Base-by-base conservation (phyloP, 37 sponge, comb jelly and placozoan genomes). In the Hormiphora californensis region DNA sequence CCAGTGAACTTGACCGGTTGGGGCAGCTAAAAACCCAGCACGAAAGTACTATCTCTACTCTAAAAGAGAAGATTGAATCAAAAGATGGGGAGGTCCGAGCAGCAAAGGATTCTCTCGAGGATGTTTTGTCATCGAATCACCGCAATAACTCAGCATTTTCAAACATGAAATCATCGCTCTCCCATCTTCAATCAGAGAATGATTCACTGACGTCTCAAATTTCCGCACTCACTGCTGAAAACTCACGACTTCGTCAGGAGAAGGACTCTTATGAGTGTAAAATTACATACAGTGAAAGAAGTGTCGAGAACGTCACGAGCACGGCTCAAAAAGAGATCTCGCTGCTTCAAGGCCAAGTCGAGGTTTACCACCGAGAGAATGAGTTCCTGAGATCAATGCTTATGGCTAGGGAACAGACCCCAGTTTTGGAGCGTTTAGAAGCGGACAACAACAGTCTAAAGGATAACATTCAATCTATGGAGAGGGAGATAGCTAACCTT, bases 101-200 rank as follows among this genome's bases (percentile, higher is more conserved):
- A n/a, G 43, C 43, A 15, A 73, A 73, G 46, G 35, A 7, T 15
- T 43, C 81, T 2, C 81, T 73, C 4, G 81, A 73, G 38, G 81
- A 73, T 17, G 41, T 73, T 22, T 41, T 73, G 43, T 73, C 81
- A 21, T 73, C 81, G 9, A 73, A 73, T 40, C 81, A 73, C 25
- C 40, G 43, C 40, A 73, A 73, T 46, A 73, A 73, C 46, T 36
- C 81, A 73, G n/a, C n/a, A 11, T 73, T 73, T 28, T 73, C 81
- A 40, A 73, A 73, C 81, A 40, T 73, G 81, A 33, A n/a, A n/a
- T n/a, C n/a, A n/a, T n/a, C n/a, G n/a, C n/a, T n/a, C n/a, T n/a
- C n/a, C n/a, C n/a, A n/a, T n/a, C n/a, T n/a, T n/a, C n/a, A n/a
- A n/a, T n/a, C n/a, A n/a, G n/a, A n/a, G n/a, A n/a, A n/a, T n/a